phyloP scores from a whole-genome alignment of 2,113 vertebrate species.

The Coptodon rendalli region DNA sequence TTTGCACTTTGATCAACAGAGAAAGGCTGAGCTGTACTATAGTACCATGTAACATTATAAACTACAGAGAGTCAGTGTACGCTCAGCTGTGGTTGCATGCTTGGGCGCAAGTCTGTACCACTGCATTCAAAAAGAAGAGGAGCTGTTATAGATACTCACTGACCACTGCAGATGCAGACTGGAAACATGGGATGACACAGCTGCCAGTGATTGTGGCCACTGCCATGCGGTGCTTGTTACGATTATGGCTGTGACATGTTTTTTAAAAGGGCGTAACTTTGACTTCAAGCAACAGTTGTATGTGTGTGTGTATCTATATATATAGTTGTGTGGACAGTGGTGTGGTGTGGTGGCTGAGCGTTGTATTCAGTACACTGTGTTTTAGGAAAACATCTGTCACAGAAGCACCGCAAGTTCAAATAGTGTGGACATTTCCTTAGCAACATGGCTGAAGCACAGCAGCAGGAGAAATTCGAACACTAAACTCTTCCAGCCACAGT shows the following conservation, averaged over 20 bases:
- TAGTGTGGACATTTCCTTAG: background rate
- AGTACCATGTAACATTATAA: background rate
- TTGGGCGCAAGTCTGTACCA: background rate
- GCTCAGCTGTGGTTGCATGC: background rate
- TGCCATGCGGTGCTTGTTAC: background rate
- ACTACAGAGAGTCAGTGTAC: background rate
- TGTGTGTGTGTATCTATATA: fast-evolving
- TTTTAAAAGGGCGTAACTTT: background rate
- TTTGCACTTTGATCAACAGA: background rate
- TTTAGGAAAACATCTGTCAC: background rate
- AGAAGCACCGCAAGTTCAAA: background rate
- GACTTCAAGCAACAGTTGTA: background rate
- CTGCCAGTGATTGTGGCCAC: background rate
- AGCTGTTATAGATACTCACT: background rate
- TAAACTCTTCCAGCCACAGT: background rate
- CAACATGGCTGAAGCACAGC: background rate
- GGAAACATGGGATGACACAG: background rate
- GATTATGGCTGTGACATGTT: background rate
- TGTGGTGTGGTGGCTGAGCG: background rate
- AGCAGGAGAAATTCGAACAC: background rate
- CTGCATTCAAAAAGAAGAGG: background rate
- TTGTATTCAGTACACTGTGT: background rate
- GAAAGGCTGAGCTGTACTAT: background rate
- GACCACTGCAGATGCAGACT: background rate
- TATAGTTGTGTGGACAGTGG: background rate